Evolutionary conservation across 1,140 invertebrate species (phyloP).

Genomic region (Hesperophylax magnus): DNA sequence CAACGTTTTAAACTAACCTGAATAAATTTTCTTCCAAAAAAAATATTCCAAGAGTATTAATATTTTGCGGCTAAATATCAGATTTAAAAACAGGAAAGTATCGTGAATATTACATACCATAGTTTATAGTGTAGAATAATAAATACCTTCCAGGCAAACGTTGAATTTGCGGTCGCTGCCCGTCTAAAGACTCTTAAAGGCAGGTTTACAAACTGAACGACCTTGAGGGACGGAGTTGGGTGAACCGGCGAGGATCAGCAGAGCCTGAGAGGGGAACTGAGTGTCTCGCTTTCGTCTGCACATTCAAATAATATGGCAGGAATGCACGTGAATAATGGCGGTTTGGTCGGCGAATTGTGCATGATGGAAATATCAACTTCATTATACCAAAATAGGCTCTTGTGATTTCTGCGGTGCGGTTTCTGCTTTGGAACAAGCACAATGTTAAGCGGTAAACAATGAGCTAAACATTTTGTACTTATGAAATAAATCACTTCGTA

Average conservation of each 20-base stretch:
- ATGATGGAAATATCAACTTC: slow-evolving; percentile 6
- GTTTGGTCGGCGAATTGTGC: not conserved
- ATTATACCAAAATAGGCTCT: too few species aligned
- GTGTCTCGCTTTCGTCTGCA: slow-evolving; percentile 4
- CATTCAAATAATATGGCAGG: not conserved
- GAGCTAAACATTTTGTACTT: too few species aligned
- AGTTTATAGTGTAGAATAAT: too few species aligned
- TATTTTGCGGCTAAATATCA: too few species aligned
- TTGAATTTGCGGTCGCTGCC: not conserved
- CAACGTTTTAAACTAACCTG: too few species aligned
- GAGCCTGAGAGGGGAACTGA: not conserved
- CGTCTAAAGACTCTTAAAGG: not conserved
- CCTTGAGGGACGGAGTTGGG: slow-evolving; percentile 14
- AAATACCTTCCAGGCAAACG: not conserved
- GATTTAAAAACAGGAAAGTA: not conserved
- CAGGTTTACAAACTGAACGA: not conserved
- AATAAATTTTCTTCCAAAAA: too few species aligned
- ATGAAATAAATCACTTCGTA: too few species aligned
- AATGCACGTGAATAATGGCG: slow-evolving; percentile 1
- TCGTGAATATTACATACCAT: not conserved
- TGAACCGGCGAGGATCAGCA: not conserved
- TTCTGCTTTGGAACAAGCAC: too few species aligned
- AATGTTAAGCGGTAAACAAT: too few species aligned
- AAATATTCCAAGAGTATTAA: too few species aligned
- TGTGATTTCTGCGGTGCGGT: too few species aligned